Base-by-base conservation (phyloP, 2,113 vertebrate genomes). In the Cottus gobio region DNA sequence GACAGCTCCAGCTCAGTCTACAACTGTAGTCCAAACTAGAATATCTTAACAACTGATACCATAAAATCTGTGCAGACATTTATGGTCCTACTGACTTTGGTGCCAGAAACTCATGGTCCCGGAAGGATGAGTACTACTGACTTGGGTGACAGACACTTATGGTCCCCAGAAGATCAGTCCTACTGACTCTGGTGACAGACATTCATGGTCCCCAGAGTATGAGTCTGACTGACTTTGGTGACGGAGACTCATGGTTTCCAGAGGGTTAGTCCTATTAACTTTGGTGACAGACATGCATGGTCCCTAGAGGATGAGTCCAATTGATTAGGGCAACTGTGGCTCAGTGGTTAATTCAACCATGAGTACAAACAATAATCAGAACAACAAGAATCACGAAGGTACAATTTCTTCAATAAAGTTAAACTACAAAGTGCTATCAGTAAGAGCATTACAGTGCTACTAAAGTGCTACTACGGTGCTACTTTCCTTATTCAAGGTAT, bases 1-100 rank as follows among this genome's bases (percentile, higher is more conserved):
- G 62, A 67, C 48, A 72, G 39, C 39, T 70, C 67, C 58, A 42
- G 39, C 39, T 39, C 18, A 22, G 60, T 9, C 39, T n/a, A 46
- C 15, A 7, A 4, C 4, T 16, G 44, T 3, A 37, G 7, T 66
- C 24, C 39, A 66, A 18, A 30, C 37, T 22, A 20, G 16, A 44
- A 65, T 44, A 22, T 44, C 24, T 57, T 5, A 57, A 57, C 58
- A 61, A 36, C 18, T 61, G 58, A 34, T 61, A 20, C 30, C 20
- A 34, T 22, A 2, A 34, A 20, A 34, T 60, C 10, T 60, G 7
- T 31, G 28, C 13, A 15, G 24, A 28, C 11, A 6, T 28, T 56
- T 12, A 26, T 57, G 54, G 46, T 48, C 46, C 5, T 18, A 46
- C 46, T 7, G 18, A 48, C 46, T 20, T 48, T 48, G 46, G 46